Evolutionary conservation across 2,797 vertebrate genomes (phyloP).

Genomic region (Bradypodion ventrale): DNA sequence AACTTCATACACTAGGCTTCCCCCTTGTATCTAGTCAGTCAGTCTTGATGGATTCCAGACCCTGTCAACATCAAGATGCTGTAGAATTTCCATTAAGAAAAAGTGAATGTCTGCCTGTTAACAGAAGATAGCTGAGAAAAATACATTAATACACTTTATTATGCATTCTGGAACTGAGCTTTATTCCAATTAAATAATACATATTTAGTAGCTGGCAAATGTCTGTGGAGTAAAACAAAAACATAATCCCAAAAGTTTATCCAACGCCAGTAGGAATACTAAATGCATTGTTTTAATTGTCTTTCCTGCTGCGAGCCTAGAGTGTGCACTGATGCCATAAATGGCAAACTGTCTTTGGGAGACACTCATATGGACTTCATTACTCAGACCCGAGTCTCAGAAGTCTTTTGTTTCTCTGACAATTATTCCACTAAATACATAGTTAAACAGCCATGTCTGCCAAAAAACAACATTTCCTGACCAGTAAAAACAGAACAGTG

Average conservation of each 20-base stretch:
- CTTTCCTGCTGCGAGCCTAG: not conserved
- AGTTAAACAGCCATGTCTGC: slow-evolving; percentile 21
- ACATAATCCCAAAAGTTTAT: not conserved
- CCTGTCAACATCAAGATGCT: not conserved
- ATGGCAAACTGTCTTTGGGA: not conserved
- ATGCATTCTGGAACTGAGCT: not conserved
- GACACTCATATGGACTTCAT: not conserved
- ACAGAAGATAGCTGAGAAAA: not conserved
- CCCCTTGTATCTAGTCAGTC: not conserved
- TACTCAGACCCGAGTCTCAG: not conserved
- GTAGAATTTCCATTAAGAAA: not conserved
- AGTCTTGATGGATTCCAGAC: not conserved
- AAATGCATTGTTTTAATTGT: not conserved
- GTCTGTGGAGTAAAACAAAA: slow-evolving; percentile 12
- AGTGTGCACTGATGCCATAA: not conserved
- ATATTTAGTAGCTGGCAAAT: not conserved
- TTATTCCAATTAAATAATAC: not conserved
- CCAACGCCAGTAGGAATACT: not conserved
- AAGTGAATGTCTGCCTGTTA: not conserved
- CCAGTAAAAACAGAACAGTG: not conserved
- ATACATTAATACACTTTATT: not conserved
- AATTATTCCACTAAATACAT: slow-evolving; percentile 21
- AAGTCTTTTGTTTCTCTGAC: not conserved
- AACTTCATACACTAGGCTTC: not conserved
- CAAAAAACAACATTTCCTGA: slow-evolving; percentile 18